phyloP scores from a whole-genome alignment of 1,140 invertebrate genomes.

The Aphis gossypii region DNA sequence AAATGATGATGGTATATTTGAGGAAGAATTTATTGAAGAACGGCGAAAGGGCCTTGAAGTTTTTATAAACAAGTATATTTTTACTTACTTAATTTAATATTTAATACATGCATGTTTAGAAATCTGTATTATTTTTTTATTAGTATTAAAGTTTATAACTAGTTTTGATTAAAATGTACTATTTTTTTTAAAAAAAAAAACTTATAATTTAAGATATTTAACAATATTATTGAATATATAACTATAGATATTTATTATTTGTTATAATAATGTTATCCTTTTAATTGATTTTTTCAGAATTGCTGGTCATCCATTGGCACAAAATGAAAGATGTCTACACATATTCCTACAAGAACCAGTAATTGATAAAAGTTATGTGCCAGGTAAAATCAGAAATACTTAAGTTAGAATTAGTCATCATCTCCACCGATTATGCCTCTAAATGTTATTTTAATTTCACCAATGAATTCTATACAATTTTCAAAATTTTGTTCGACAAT shows the following conservation, averaged over 20 bases:
- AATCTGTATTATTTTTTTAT: not conserved
- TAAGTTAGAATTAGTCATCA: constrained; percentile 65
- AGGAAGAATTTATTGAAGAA: constrained; percentile 99
- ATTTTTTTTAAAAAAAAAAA: not conserved
- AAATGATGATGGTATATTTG: constrained; percentile 98
- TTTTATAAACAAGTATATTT: constrained; percentile 95
- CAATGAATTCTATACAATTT: constrained; percentile 14
- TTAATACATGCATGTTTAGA: not conserved
- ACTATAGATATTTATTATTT: not conserved
- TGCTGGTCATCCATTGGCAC: constrained; percentile 98
- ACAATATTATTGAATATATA: not conserved
- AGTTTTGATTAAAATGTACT: too few species aligned
- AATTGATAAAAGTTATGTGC: constrained; percentile 99
- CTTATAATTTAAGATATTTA: not conserved
- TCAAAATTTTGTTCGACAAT: constrained; percentile 29
- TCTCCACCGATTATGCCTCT: not conserved
- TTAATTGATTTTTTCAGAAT: constrained; percentile 71
- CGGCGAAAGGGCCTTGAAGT: constrained; percentile 96
- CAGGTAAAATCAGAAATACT: constrained; percentile 98
- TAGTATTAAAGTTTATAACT: too few species aligned
- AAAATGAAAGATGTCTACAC: constrained; percentile 98
- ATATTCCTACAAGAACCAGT: constrained; percentile 98
- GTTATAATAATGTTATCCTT: not conserved
- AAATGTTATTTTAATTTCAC: constrained; percentile 23
- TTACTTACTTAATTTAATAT: not conserved